phyloP scores from a whole-genome alignment of 2,888 invertebrate species.

The Phorcus lineatus region DNA sequence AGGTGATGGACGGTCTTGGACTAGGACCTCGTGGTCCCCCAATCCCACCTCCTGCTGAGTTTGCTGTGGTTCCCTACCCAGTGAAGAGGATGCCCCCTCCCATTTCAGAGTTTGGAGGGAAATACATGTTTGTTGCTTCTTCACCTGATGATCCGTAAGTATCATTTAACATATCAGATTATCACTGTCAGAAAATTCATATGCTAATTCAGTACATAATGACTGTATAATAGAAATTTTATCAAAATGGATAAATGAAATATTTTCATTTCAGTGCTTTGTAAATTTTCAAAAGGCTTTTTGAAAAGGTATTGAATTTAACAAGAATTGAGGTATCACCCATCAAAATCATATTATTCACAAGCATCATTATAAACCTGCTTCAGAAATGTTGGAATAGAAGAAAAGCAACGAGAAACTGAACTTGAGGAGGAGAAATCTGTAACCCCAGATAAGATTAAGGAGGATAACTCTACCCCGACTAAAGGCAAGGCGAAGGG shows the following conservation, averaged over 20 bases:
- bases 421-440: constrained; percentile 72
- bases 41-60: constrained; percentile 74
- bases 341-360: not conserved
- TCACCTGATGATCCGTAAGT: constrained; percentile 75
- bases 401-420: constrained; percentile 65
- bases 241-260: too few species aligned
- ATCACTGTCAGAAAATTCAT: not conserved
- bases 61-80: constrained; percentile 74
- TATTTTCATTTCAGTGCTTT: too few species aligned
- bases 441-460: constrained; percentile 68
- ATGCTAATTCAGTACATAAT: too few species aligned
- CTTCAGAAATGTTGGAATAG: constrained; percentile 65
- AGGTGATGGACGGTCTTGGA: constrained; percentile 76
- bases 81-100: constrained; percentile 73
- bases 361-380: not conserved
- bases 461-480: constrained; percentile 65
- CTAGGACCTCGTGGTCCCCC: constrained; percentile 75
- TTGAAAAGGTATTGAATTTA: not conserved
- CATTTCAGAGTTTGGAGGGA: constrained; percentile 70
- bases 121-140: constrained; percentile 73
- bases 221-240: too few species aligned
- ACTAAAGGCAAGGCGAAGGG: constrained; percentile 61
- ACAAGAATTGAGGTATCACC: not conserved
- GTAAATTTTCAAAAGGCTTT: too few species aligned
- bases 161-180: not conserved